Conservation (phyloP, 2,888 invertebrate species). For the Drosophila melanosoma region DNA sequence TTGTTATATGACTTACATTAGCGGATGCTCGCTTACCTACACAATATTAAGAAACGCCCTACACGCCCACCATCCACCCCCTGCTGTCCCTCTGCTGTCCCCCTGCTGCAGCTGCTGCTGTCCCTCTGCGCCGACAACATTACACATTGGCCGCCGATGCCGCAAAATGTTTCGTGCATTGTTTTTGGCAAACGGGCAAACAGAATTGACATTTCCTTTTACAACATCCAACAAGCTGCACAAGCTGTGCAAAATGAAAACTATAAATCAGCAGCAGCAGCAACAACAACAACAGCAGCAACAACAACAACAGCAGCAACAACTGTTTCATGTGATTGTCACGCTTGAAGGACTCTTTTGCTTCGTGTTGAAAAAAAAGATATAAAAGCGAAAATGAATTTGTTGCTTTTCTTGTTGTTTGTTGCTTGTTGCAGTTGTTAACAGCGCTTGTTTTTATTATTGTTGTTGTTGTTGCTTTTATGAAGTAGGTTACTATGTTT, state of each 20-base stretch:
- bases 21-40: constrained; percentile 47
- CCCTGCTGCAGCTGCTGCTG: not conserved
- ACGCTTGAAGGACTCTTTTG: constrained; percentile 79
- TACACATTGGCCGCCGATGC: constrained; percentile 58
- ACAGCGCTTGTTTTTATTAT: constrained; percentile 48
- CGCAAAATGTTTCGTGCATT: constrained; percentile 68
- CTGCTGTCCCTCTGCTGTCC: not conserved
- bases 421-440: constrained; percentile 64
- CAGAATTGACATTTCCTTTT: constrained; percentile 81
- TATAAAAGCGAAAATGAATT: constrained; percentile 80
- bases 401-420: constrained; percentile 78
- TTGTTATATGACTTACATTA: constrained; percentile 76
- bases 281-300: constrained; percentile 25
- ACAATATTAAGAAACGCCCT: constrained; percentile 18
- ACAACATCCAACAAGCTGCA: constrained; percentile 77
- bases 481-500: constrained; percentile 80
- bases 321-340: constrained; percentile 78
- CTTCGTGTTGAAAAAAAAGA: constrained; percentile 61
- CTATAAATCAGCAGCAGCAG: constrained; percentile 74
- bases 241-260: constrained; percentile 76
- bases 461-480: constrained; percentile 57
- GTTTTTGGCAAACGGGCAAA: constrained; percentile 74
- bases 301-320: constrained; percentile 42
- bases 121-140: constrained; percentile 25
- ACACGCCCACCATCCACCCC: constrained; percentile 12